Percentiles rank a stretch among this genome's conserved stretches.
Evolutionary conservation across 2,888 invertebrate genomes (phyloP).

Genomic region (Gnatocerus cornutus): DNA sequence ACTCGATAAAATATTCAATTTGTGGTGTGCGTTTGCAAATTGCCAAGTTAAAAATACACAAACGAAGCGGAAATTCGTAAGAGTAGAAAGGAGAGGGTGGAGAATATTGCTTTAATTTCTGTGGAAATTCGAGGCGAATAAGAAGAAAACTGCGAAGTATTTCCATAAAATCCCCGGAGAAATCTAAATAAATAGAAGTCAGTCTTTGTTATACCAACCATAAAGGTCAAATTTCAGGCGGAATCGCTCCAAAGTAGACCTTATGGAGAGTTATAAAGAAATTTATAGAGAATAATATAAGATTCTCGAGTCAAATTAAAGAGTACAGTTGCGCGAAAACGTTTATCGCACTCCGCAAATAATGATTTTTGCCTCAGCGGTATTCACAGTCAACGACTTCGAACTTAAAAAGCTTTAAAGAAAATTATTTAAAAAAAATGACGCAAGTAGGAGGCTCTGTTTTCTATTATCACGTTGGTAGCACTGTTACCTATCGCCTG

Average conservation of each 20-base stretch:
- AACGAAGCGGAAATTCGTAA: constrained; percentile 36
- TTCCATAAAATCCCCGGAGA: constrained; percentile 69
- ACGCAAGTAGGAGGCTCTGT: too few species aligned
- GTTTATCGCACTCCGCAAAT: constrained; percentile 9
- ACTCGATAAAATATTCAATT: constrained; percentile 22
- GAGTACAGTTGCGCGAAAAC: constrained; percentile 36
- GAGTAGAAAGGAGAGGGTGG: constrained; percentile 32
- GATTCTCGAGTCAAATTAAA: constrained; percentile 36
- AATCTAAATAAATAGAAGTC: constrained; percentile 68
- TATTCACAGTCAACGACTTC: too few species aligned
- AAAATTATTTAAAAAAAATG: too few species aligned
- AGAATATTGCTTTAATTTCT: constrained; percentile 58
- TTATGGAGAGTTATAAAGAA: constrained; percentile 62
- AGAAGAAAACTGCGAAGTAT: constrained; percentile 68
- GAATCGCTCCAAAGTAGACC: constrained; percentile 55
- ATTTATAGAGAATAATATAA: constrained; percentile 54
- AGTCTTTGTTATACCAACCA: constrained; percentile 64
- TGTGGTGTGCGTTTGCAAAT: constrained; percentile 11
- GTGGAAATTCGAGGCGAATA: constrained; percentile 57
- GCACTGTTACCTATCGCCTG: too few species aligned
- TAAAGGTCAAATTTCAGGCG: constrained; percentile 60
- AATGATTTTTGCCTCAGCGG: background rate
- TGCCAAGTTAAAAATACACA: constrained; percentile 27
- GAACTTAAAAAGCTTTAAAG: too few species aligned
- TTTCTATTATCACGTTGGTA: too few species aligned